phyloP scores from a whole-genome alignment of 2,888 invertebrate species.

The Melanchra persicariae region DNA sequence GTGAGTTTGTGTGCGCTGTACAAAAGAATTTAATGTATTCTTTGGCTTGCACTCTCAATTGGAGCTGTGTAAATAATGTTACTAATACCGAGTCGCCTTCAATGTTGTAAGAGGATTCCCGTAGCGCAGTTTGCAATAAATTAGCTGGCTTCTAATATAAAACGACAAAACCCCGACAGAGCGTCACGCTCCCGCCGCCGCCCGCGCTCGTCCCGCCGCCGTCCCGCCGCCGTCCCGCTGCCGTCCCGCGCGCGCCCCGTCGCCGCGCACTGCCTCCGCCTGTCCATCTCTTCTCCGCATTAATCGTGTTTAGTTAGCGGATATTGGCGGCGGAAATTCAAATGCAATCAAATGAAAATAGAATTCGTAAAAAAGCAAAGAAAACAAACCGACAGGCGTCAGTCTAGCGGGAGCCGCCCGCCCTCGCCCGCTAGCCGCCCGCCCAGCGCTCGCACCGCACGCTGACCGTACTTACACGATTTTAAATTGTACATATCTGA shows the following conservation, averaged over 20 bases:
- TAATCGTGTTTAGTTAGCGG: slow-evolving; percentile 91
- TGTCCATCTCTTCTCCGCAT: slow-evolving; percentile 89
- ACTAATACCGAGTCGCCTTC: slow-evolving; percentile 71
- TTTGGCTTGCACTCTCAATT: slow-evolving; percentile 51
- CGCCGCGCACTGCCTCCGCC: slow-evolving; percentile 75
- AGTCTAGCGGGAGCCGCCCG: slow-evolving; percentile 85
- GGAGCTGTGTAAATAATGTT: slow-evolving; percentile 71
- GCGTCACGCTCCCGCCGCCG: slow-evolving; percentile 77
- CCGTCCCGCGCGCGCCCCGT: slow-evolving; percentile 45
- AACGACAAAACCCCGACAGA: slow-evolving; percentile 88
- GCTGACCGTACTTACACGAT: slow-evolving; percentile 91
- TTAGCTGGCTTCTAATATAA: slow-evolving; percentile 90
- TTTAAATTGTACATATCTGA: slow-evolving; percentile 91
- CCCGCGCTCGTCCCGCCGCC: slow-evolving; percentile 67
- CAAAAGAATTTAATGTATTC: slow-evolving; percentile 37
- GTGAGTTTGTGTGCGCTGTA: slow-evolving; percentile 7
- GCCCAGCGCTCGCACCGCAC: slow-evolving; percentile 73
- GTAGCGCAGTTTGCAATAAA: slow-evolving; percentile 89
- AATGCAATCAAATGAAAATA: slow-evolving; percentile 91
- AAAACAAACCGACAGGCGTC: slow-evolving; percentile 90
- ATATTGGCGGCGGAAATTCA: slow-evolving; percentile 91
- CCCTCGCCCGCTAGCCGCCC: slow-evolving; percentile 71
- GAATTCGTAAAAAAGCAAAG: slow-evolving; percentile 90
- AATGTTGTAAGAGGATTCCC: slow-evolving; percentile 82
- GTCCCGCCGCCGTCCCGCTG: slow-evolving; percentile 65